Evolutionary conservation across 2,888 invertebrate genomes (phyloP).

Genomic region (Caenorhabditis sp.): DNA sequence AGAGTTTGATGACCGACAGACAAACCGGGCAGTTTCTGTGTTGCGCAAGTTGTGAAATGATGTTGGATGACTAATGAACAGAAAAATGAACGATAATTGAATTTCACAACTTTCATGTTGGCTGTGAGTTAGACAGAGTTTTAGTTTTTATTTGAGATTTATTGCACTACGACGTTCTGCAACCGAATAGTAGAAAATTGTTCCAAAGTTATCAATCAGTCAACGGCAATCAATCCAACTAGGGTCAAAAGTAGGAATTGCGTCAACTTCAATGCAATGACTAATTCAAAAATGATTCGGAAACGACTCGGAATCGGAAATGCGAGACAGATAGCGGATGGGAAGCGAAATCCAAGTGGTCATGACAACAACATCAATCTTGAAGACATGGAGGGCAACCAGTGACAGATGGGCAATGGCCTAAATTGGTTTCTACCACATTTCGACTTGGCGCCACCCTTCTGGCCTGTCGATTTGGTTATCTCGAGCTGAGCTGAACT

Average conservation of each 20-base stretch:
- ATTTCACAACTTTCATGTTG: no score
- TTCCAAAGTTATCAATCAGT: no score
- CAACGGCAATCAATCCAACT: no score
- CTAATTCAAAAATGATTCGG: conserved; percentile 11
- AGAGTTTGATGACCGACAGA: conserved; percentile 25
- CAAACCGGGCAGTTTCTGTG: no score
- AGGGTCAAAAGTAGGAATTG: no score
- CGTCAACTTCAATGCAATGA: no score
- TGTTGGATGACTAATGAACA: conserved; percentile 1
- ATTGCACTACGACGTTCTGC: no score
- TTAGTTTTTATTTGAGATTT: no score
- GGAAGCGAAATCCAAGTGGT: conserved; percentile 4
- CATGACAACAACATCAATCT: conserved; percentile 63
- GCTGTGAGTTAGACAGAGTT: no score
- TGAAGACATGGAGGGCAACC: conserved; percentile 33
- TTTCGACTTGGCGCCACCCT: conserved; percentile 50
- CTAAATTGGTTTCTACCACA: conserved; percentile 61
- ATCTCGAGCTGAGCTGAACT: conserved; percentile 31
- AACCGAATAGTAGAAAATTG: no score
- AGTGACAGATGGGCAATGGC: conserved; percentile 66
- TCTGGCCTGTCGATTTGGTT: conserved; percentile 42
- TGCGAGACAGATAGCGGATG: not conserved
- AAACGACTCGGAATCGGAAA: conserved; percentile 7
- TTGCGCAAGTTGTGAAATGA: not conserved
- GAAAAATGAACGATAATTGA: no score